A percentile compares a stretch with the other conserved stretches of the same genome.
phyloP scores from a whole-genome alignment of 2,113 vertebrate species.

The Pan paniscus region DNA sequence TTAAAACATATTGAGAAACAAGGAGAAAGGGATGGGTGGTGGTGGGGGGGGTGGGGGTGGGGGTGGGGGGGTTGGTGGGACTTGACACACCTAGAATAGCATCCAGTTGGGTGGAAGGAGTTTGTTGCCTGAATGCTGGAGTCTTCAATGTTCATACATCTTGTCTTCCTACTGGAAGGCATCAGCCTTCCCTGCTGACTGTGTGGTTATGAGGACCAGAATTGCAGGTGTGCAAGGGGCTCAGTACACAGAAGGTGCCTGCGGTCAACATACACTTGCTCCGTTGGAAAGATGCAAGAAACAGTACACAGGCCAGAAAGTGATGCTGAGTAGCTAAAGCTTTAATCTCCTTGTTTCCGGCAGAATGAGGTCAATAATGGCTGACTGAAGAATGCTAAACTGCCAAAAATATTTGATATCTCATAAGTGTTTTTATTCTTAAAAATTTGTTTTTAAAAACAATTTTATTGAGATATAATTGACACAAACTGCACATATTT shows the following conservation, averaged over 20 bases:
- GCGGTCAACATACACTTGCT: background rate
- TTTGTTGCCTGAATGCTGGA: background rate
- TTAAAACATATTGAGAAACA: background rate
- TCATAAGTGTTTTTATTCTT: background rate
- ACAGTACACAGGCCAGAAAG: background rate
- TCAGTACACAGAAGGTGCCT: background rate
- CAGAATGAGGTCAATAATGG: background rate
- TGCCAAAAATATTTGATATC: background rate
- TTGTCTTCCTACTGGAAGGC: background rate
- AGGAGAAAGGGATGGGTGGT: background rate
- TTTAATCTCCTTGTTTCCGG: background rate
- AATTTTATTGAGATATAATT: background rate
- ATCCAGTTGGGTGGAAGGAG: background rate
- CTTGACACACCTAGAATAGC: background rate
- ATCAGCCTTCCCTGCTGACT: background rate
- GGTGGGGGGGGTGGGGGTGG: too few relatives aligned
- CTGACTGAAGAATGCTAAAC: background rate
- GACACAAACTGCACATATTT: background rate
- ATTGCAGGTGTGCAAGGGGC: background rate
- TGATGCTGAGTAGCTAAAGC: background rate
- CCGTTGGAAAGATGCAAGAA: background rate
- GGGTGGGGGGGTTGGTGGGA: background rate
- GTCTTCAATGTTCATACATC: too few relatives aligned
- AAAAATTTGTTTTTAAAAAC: background rate
- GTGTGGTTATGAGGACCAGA: background rate